Percentiles rank a stretch among this genome's conserved stretches.
These are phyloP conservation scores for Leptinotarsa tumamoca DNA, from an alignment of 2,888 invertebrate genomes.

Conservation along the genomic window DNA sequence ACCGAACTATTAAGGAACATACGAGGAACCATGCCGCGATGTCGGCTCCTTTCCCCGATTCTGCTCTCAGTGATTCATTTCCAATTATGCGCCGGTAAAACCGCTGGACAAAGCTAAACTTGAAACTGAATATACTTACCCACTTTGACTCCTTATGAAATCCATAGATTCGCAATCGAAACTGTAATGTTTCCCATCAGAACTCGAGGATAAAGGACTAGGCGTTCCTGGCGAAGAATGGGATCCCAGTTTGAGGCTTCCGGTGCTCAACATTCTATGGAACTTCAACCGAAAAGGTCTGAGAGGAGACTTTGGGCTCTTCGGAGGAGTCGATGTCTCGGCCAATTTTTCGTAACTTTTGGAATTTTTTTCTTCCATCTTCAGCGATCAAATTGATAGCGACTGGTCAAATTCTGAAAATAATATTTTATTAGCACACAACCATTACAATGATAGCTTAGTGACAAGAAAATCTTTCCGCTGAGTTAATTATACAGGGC, in stretches of 20 bases:
- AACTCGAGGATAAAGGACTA: conserved; percentile 36
- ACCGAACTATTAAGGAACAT: no score
- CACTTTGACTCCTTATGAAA: conserved; percentile 38
- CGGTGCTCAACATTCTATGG: conserved; percentile 54
- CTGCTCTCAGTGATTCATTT: no score
- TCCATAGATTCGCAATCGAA: conserved; percentile 47
- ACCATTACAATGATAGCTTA: no score
- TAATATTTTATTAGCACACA: neutral
- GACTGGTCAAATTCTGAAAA: neutral
- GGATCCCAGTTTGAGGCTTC: conserved; percentile 49
- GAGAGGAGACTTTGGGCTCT: conserved; percentile 43
- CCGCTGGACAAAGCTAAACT: neutral
- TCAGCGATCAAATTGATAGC: neutral
- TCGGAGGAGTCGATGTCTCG: conserved; percentile 44
- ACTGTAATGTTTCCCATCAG: conserved; percentile 34
- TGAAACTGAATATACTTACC: conserved; percentile 28
- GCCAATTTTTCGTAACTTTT: conserved; percentile 49
- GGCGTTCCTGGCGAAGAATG: conserved; percentile 37
- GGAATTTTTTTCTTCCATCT: conserved; percentile 54
- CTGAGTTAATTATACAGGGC: no score
- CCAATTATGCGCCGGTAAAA: no score
- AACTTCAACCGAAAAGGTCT: conserved; percentile 53
- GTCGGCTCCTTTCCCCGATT: no score
- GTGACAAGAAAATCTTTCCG: no score
- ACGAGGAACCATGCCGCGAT: no score